Evolutionary conservation across 1,140 invertebrate genomes (phyloP), one percentile per base, ranked within the genome.

Genomic region (Euwallacea fornicatus): DNA sequence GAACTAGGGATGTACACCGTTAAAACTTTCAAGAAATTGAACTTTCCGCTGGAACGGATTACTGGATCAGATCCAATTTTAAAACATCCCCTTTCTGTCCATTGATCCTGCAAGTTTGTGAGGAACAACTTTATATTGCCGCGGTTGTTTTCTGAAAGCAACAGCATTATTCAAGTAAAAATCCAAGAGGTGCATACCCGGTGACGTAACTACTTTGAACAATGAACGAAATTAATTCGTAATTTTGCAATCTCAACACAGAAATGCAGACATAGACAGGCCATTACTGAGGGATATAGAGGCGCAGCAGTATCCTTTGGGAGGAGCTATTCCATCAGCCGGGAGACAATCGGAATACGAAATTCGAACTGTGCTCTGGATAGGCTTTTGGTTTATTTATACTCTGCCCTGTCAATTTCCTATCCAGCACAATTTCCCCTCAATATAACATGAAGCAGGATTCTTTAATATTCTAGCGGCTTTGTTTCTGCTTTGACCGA

Each of bases 11-110:
- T 13, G 46, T 47, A 47, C 42, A 46, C 7, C 44, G 43, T 11
- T 9, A 61, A 61, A 61, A 63, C 2, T 63, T 63, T 47, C 61
- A 44, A 63, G 61, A 63, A 63, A 63, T 63, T 63, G 61, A 63
- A 63, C 15, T 63, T 63, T 63, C 46, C 43, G 61, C 61, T 50
- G 47, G 61, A 63, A 63, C 46, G 42, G 42, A 63, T 63, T 16
- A 33, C 61, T 43, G 11, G 13, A 63, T 47, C 61, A 43, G 61
- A 63, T 63, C 44, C 61, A 63, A 63, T 63, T 63, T 63, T n/a
- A 63, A 47, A 63, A 63, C 11, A 61, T 61, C 59, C 9, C 42
- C 11, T 61, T 61, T 56, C n/a, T 56, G 21, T 33, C 21, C 21
- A 33, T 33, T 33, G 21, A 33, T 33, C 21, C 21, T 33, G 21